Evolutionary conservation across 2,888 invertebrate species (phyloP), one percentile per base, ranked within the genome.

Genomic region (Ischnus inquisitorius): DNA sequence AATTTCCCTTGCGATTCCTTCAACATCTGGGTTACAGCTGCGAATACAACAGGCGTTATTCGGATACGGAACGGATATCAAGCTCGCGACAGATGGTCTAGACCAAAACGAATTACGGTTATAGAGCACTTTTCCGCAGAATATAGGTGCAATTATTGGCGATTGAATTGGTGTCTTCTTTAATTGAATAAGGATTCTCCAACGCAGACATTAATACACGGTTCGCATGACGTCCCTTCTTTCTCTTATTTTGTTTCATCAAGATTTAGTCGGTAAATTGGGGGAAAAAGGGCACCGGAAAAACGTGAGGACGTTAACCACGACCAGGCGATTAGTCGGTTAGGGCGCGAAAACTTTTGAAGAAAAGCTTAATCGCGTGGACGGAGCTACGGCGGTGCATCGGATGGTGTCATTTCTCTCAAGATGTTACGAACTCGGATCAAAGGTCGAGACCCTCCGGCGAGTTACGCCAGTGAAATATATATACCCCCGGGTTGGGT

Each of bases 21-120:
- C 19, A 43, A 22, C 43, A 34, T 43, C 68, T 43, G 48, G 62
- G 69, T 60, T 54, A 69, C 78, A 78, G 69, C 78, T 69, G 69
- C 39, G 48, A 69, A 14, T 22, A 78, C 62, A 43, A 48, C 60
- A n/a, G 60, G 43, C 51, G 68, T 68, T 60, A 51, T 78, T n/a
- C 22, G 69, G 46, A 60, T 69, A 60, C 48, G 43, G 6, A 48
- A n/a, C 10, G 67, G 22, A 43, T 67, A 57, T 57, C 25, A 57
- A 57, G 25, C 25, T 22, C 4, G 57, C 57, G 57, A 57, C 57
- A 57, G 57, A 25, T 14, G 25, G 57, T 57, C 57, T 1, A 22
- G 3, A 8, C 1, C 25, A 28, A 10, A 57, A 10, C 14, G 10
- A 14, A 14, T 3, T 14, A 14, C 43, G 10, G 43, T 43, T 43